Base-by-base conservation (phyloP, 2,113 vertebrate species). In the Zapus hudsonius region DNA sequence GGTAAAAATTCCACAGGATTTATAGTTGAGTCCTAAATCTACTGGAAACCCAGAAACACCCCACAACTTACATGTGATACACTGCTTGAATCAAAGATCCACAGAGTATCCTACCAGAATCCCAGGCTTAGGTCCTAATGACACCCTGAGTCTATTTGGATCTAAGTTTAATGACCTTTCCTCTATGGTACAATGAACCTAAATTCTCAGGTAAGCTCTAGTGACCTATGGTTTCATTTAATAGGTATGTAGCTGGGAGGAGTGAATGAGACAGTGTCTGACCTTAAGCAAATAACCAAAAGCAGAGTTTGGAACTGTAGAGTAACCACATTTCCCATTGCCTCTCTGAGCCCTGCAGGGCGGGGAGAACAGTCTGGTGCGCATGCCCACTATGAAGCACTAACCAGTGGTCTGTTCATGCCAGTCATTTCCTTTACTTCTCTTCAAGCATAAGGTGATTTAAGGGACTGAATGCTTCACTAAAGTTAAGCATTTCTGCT, bases 381-480 rank as follows among this genome's bases (percentile, higher is more conserved):
- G 36, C 29, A 31, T 33, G 31, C 40, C 73, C 16, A 31, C 36
- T 1, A 8, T 10, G 27, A 33, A 33, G 2, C 23, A 47, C 5
- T 63, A 16, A 17, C 27, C 4, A 2, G 31, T 1, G 27, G n/a
- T 0, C 0, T 2, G 52, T 23, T n/a, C 11, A 44, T 33, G 52
- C 52, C 52, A 52, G 52, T 52, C 52, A 52, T 13, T 13, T 52
- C 52, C 52, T 20, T 44, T 8, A 31, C 44, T 10, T 89, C 27
- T 8, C 47, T 52, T 15, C 75, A 44, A 84, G 7, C 17, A 44
- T 10, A 33, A n/a, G 27, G 23, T 27, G n/a, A 40, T 27, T 31
- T 7, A 19, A 55, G 25, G 2, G 0, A 63, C n/a, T 12, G 66
- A 22, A 22, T 3, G 17, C 7, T 25, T 84, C 33, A 55, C 27